These are phyloP conservation scores for Pteruthius melanotis DNA, from an alignment of 2,113 vertebrate genomes.

Conservation along the genomic window DNA sequence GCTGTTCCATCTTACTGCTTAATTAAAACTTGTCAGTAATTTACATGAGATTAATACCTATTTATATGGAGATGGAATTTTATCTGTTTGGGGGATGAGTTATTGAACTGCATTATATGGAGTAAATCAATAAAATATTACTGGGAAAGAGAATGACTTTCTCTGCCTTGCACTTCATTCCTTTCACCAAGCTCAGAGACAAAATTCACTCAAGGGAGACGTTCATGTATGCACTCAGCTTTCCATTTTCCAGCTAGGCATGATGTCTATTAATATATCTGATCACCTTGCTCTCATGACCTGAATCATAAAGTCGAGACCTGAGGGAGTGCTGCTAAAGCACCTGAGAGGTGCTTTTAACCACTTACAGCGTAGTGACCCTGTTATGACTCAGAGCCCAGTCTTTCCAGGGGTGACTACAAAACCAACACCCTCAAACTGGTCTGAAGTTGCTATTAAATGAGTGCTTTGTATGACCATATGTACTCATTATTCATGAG, in stretches of 20 bases:
- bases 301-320: not conserved
- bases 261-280: not conserved
- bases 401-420: not conserved
- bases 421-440: not conserved
- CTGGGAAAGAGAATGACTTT: not conserved
- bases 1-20: constrained; percentile 30
- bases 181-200: not conserved
- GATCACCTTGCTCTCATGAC: not conserved
- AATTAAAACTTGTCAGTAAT: constrained; percentile 59
- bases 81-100: constrained; percentile 18
- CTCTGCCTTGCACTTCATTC: not conserved
- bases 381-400: not conserved
- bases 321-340: not conserved
- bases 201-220: not conserved
- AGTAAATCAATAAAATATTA: constrained; percentile 52
- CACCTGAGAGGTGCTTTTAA: not conserved
- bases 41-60: constrained; percentile 62
- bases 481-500: not conserved
- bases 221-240: not conserved
- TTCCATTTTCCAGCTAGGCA: not conserved
- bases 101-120: constrained; percentile 16
- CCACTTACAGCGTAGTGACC: not conserved
- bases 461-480: not conserved
- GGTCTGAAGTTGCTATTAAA: not conserved
- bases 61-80: constrained; percentile 55